phyloP scores from a whole-genome alignment of 2,113 vertebrate species.

The Phalacrocorax brasilianus region DNA sequence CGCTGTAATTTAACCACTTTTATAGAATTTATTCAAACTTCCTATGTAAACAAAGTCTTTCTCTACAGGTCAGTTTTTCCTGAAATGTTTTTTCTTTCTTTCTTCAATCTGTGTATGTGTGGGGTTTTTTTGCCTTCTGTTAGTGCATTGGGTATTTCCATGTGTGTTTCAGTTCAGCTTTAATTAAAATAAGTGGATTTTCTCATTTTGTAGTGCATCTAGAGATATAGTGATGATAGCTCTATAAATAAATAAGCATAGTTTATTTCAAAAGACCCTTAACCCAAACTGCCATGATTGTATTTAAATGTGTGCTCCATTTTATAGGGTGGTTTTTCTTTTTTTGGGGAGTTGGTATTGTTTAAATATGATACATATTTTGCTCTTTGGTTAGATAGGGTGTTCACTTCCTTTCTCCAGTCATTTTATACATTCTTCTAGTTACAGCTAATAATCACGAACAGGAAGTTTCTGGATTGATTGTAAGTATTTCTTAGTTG shows the following conservation, averaged over 20 bases:
- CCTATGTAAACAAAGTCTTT: neutral
- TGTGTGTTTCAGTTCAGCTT: neutral
- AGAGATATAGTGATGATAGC: neutral
- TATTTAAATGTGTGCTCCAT: neutral
- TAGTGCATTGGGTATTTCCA: neutral
- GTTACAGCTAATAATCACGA: constrained; percentile 7
- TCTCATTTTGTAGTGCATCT: neutral
- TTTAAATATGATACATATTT: neutral
- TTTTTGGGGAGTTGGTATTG: neutral
- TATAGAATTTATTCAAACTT: neutral
- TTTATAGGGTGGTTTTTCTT: neutral
- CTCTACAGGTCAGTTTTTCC: neutral
- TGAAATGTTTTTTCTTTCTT: neutral
- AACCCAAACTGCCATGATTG: neutral
- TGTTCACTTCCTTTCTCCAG: neutral
- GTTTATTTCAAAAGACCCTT: neutral
- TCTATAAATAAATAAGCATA: neutral
- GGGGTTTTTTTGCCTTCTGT: neutral
- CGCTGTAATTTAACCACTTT: neutral
- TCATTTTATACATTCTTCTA: neutral
- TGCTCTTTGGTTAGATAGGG: neutral
- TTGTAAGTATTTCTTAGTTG: constrained; percentile 57
- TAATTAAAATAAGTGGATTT: neutral
- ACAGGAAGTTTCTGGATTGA: constrained; percentile 27
- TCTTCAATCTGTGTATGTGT: neutral